A percentile compares a stretch with the other conserved stretches of the same genome.
Conservation (phyloP, 2,113 vertebrate genomes). For the Eudyptes chrysolophus region DNA sequence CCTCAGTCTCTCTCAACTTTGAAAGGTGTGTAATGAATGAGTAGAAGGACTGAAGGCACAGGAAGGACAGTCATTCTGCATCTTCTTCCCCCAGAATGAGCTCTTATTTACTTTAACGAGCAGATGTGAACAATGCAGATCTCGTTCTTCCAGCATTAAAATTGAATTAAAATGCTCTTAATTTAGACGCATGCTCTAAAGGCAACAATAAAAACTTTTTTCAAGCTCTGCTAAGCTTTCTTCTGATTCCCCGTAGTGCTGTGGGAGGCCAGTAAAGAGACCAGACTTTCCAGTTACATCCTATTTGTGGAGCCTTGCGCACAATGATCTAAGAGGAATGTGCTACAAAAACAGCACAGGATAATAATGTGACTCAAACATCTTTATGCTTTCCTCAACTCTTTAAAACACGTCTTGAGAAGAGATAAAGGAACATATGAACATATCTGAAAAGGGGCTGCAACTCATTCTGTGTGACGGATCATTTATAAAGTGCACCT, state of each 20-base stretch:
- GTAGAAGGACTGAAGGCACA: background rate
- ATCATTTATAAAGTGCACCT: constrained; percentile 12
- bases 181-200: constrained; percentile 33
- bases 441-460: constrained; percentile 6
- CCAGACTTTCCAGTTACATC: background rate
- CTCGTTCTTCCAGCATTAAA: constrained; percentile 23
- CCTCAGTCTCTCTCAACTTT: background rate
- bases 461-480: background rate
- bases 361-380: constrained; percentile 16
- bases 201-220: background rate
- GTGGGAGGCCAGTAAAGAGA: background rate
- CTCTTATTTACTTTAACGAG: background rate
- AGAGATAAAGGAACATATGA: constrained; percentile 7
- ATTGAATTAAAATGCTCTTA: constrained; percentile 42
- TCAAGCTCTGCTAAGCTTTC: background rate
- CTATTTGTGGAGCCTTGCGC: background rate
- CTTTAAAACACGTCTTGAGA: background rate
- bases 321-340: background rate
- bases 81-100: background rate
- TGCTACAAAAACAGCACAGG: background rate
- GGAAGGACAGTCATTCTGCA: background rate
- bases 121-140: constrained; percentile 14
- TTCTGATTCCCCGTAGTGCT: background rate
- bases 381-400: background rate
- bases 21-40: background rate